These are phyloP conservation scores for Nothocercus julius DNA, from an alignment of 2,113 vertebrate species.

Conservation along the genomic window DNA sequence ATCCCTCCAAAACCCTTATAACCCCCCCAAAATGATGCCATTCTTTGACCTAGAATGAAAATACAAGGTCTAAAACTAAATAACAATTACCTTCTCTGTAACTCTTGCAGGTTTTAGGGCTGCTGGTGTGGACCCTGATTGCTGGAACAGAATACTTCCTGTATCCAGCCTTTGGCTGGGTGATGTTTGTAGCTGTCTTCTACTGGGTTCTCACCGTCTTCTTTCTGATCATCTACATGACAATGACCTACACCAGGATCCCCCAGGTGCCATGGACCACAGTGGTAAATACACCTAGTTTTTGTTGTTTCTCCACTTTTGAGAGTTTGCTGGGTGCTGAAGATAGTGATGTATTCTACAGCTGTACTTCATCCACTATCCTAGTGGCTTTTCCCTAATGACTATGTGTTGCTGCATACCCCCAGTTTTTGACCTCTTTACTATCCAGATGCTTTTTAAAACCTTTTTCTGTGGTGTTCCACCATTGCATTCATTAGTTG, in stretches of 20 bases:
- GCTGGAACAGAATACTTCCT: constrained; percentile 90
- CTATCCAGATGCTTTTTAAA: not conserved
- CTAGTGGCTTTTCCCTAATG: not conserved
- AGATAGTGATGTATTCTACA: not conserved
- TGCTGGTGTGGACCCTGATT: constrained; percentile 93
- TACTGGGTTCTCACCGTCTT: constrained; percentile 90
- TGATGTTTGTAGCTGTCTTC: constrained; percentile 91
- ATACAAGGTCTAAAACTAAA: not conserved
- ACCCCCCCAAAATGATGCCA: fast-evolving
- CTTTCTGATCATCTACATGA: constrained; percentile 90
- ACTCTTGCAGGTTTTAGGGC: constrained; percentile 82
- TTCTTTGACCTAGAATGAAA: not conserved
- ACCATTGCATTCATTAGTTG: not conserved
- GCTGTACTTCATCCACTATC: not conserved
- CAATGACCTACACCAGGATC: constrained; percentile 85
- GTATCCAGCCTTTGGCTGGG: constrained; percentile 87
- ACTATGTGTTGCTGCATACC: not conserved
- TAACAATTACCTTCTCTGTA: not conserved
- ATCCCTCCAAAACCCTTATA: not conserved
- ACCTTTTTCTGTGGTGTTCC: not conserved
- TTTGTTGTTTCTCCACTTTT: not conserved
- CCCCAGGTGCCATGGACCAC: constrained; percentile 88
- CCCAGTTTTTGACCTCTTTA: not conserved
- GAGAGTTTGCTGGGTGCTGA: not conserved
- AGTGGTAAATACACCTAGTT: constrained; percentile 79